A percentile compares a stretch with the other conserved stretches of the same genome.
These are phyloP conservation scores for Pagrus major DNA, from an alignment of 2,113 vertebrate species.

Conservation along the genomic window DNA sequence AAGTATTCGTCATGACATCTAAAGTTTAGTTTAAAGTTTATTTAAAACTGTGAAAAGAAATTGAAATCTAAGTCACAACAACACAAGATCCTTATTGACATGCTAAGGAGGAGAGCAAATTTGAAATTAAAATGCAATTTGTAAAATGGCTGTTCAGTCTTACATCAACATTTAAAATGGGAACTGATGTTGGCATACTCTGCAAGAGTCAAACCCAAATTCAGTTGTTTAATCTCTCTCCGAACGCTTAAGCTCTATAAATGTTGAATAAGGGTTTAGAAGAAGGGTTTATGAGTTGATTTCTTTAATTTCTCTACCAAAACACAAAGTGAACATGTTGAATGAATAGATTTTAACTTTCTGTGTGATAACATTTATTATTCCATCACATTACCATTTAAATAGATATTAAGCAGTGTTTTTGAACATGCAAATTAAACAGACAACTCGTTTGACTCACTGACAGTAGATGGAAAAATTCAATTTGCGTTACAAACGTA, in stretches of 20 bases:
- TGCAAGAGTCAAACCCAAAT: not conserved
- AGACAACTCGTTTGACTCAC: not conserved
- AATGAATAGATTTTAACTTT: not conserved
- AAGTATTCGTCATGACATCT: not conserved
- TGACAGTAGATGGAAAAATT: not conserved
- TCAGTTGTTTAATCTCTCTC: too few relatives aligned
- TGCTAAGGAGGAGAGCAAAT: constrained; percentile 10
- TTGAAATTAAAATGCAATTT: constrained; percentile 64
- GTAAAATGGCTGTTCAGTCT: constrained; percentile 15
- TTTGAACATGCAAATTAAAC: constrained; percentile 6
- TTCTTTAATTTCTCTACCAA: not conserved
- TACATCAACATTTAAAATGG: constrained; percentile 46
- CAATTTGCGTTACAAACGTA: constrained; percentile 1
- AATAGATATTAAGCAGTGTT: not conserved
- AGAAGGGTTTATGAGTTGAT: not conserved
- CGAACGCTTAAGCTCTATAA: too few relatives aligned
- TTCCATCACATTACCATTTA: constrained; percentile 8
- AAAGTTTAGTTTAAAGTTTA: constrained; percentile 12
- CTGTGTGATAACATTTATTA: not conserved
- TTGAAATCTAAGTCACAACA: constrained; percentile 9
- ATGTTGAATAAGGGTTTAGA: too few relatives aligned
- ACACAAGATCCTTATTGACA: not conserved
- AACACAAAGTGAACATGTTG: not conserved
- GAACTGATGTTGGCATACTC: not conserved
- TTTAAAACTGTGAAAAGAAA: not conserved